Evolutionary conservation across 2,113 vertebrate genomes (phyloP), one percentile per base, ranked within the genome.

Genomic region (Suricata suricatta): DNA sequence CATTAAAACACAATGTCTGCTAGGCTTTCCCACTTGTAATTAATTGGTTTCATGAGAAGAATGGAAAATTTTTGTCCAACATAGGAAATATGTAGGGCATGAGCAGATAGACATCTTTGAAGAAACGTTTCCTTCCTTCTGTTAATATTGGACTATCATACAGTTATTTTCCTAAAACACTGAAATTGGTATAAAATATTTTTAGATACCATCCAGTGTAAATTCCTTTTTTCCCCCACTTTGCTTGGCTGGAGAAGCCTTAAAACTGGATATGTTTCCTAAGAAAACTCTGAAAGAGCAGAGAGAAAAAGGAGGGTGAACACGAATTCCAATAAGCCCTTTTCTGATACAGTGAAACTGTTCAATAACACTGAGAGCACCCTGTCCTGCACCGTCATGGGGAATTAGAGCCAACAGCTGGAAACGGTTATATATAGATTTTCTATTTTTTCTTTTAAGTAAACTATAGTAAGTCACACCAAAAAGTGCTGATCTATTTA

Each of bases 341-440:
- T 98, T 97, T 93, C 0, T 0, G 76, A 82, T 84, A 76, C 77
- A 66, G 82, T 88, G 92, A 95, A 64, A 60, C 84, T 74, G 87
- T 83, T 97, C 96, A 96, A 80, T 94, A 97, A 52, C 86, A 31
- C 38, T 0, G 44, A 77, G 93, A 71, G 90, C 35, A 29, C 93
- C 31, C 84, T 80, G 84, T 97, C 97, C 71, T 16, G 71, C 69
- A 80, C 96, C 86, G 47, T 98, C 97, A 38, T 21, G 83, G 97
- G 95, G 98, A 98, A 99, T 98, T 90, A 95, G 95, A 98, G 93
- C 96, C 95, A 97, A 98, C 98, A 99, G 97, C 98, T 98, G 94
- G 98, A 98, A 99, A 98, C 96, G 96, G 97, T 97, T 98, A 96
- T 52, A 95, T 97, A 98, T 97, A 64, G 98, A 98, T 98, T 99